Base-by-base conservation (phyloP, 2,113 vertebrate species). In the Trematocara stigmaticum region DNA sequence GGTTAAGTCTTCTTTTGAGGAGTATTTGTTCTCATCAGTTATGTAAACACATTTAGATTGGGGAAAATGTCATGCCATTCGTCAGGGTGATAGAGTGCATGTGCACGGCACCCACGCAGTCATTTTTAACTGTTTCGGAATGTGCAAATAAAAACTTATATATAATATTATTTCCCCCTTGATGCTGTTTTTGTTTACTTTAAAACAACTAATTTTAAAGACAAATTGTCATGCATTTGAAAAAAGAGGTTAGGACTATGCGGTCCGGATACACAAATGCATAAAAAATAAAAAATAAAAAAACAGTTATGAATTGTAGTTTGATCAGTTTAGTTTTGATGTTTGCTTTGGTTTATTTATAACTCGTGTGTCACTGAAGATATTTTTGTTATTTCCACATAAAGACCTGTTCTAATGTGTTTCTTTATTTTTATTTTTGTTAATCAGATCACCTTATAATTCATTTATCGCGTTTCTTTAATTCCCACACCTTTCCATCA, bases 1-100 rank as follows among this genome's bases (percentile, higher is more conserved):
- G 90, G 79, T 82, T 84, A 51, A 31, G 56, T 61, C 64, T 82
- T 78, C 29, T 29, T 81, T 7, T 3, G 13, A 42, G 78, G 1
- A 29, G 56, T 57, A 93, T 93, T 93, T 88, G 78, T 90, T 84
- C 92, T 94, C 87, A 90, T 94, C 89, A 87, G 85, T 34, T 69
- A 59, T 52, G 74, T 84, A 86, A 93, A 91, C 87, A 94, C 8
- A 4, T 64, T 53, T 20, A 5, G 26, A 38, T 23, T n/a, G 26
- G 23, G 49, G 45, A 16, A 11, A 71, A 26, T 51, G 45, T n/a
- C 40, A 78, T 10, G 1, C 52, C 55, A 57, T 87, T 64, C 11
- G 31, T 86, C 52, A 87, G 10, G 45, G 13, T 55, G 42, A 34
- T 34, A n/a, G 52, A 51, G 55, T 52, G 56, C 38, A 26, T 9